phyloP scores from a whole-genome alignment of 2,797 vertebrate species.

The Geotrypetes seraphini region DNA sequence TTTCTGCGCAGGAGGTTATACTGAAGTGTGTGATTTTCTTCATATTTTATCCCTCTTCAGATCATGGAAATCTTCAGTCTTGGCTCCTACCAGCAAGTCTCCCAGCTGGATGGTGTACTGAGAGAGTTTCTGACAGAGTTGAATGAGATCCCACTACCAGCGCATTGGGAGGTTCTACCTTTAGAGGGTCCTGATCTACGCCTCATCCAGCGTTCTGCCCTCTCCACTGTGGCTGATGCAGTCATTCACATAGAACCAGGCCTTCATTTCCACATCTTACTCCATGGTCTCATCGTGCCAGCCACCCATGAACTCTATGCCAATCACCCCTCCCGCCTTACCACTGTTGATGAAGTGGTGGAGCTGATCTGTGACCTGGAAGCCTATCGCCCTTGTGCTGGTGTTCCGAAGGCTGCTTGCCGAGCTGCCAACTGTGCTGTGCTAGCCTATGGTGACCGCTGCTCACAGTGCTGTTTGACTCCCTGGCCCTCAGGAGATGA shows the following conservation, averaged over 20 bases:
- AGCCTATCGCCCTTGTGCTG: constrained; percentile 14
- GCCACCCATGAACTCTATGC: constrained; percentile 15
- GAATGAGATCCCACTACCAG: constrained; percentile 24
- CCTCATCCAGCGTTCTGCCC: constrained; percentile 12
- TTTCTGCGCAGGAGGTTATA: no score
- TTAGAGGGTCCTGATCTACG: constrained; percentile 1
- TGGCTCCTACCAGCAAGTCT: constrained; percentile 6
- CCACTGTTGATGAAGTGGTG: constrained; percentile 26
- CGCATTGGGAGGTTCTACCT: constrained; percentile 22
- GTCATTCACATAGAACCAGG: constrained; percentile 18
- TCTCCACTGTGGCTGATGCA: constrained; percentile 15
- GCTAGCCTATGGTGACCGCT: constrained; percentile 12
- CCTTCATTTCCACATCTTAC: constrained; percentile 13
- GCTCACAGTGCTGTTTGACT: constrained; percentile 7
- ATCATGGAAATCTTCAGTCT: constrained; percentile 54
- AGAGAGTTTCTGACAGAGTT: constrained; percentile 18
- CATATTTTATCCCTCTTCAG: constrained; percentile 28
- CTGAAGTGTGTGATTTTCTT: no score
- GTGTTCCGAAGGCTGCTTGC: background rate
- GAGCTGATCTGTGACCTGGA: constrained; percentile 31
- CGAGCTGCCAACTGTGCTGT: constrained; percentile 15
- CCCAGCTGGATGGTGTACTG: constrained; percentile 5
- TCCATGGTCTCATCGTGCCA: constrained; percentile 13
- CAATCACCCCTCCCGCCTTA: constrained; percentile 18
- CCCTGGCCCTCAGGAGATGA: constrained; percentile 15